phyloP scores from a whole-genome alignment of 1,140 invertebrate genomes.

The Hestina assimilis region DNA sequence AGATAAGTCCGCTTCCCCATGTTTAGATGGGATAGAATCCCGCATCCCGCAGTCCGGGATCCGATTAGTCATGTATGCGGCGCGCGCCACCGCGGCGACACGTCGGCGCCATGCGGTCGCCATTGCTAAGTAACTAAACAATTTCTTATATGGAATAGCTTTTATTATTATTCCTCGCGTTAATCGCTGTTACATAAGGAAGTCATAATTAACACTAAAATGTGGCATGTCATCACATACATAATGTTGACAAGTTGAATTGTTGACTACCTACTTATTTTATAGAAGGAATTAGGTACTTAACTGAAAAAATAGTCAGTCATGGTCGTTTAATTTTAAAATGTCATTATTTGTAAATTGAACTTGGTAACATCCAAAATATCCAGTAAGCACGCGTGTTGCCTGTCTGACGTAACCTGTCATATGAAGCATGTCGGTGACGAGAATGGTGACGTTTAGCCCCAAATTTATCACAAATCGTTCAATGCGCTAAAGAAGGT shows the following conservation, averaged over 20 bases:
- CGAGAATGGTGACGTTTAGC: no score
- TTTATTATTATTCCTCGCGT: conserved; percentile 39
- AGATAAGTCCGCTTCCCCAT: background rate
- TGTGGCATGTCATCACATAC: background rate
- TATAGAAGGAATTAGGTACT: background rate
- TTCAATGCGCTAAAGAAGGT: no score
- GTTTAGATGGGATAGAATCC: conserved; percentile 31
- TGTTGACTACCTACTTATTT: background rate
- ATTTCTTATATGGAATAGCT: conserved; percentile 44
- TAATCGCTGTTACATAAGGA: conserved; percentile 26
- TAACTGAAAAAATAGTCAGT: background rate
- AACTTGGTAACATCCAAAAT: no score
- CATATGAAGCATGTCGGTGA: no score
- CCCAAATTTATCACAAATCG: no score
- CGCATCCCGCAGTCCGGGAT: conserved; percentile 37
- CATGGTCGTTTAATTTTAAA: no score
- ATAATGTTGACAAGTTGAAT: background rate
- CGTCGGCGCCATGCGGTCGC: conserved; percentile 41
- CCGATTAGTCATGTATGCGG: conserved; percentile 54
- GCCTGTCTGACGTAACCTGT: no score
- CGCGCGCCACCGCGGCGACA: conserved; percentile 42
- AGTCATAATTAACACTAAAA: conserved; percentile 18
- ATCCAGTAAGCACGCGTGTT: no score
- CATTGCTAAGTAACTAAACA: conserved; percentile 38
- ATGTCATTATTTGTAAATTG: no score